Percentiles rank a stretch among this genome's conserved stretches.
Conservation (phyloP, 2,113 vertebrate species). For the Silurus meridionalis region DNA sequence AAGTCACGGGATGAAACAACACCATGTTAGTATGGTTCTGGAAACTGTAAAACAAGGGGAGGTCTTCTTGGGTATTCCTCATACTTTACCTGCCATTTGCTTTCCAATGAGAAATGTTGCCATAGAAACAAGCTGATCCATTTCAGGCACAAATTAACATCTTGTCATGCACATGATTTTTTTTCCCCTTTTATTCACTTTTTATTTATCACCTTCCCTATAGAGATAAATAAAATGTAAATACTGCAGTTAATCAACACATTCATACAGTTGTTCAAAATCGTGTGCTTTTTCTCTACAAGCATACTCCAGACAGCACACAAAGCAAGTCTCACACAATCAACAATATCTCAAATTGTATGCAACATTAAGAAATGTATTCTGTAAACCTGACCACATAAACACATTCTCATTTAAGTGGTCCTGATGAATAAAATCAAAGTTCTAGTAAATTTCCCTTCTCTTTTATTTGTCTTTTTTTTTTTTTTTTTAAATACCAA, state of each 20-base stretch:
- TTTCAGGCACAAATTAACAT: slow-evolving; percentile 37
- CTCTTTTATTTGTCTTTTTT: background rate
- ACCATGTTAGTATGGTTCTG: background rate
- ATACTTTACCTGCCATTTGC: slow-evolving; percentile 22
- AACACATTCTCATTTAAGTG: slow-evolving; percentile 32
- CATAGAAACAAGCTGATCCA: slow-evolving; percentile 47
- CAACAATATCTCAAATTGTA: slow-evolving; percentile 51
- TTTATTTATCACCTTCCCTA: slow-evolving; percentile 67
- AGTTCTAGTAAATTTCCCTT: background rate
- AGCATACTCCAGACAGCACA: slow-evolving; percentile 59
- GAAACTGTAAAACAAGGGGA: background rate
- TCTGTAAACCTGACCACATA: slow-evolving; percentile 38
- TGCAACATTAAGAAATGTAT: slow-evolving; percentile 38
- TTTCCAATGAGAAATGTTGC: slow-evolving; percentile 24
- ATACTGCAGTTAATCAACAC: slow-evolving; percentile 61
- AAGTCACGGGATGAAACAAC: background rate
- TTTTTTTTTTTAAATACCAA: background rate
- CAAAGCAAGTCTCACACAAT: slow-evolving; percentile 60
- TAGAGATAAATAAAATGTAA: slow-evolving; percentile 65
- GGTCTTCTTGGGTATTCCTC: background rate
- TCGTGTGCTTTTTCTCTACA: slow-evolving; percentile 62
- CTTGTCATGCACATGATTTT: slow-evolving; percentile 9
- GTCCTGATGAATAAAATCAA: slow-evolving; percentile 16
- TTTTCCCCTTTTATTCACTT: slow-evolving; percentile 58
- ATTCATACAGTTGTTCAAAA: slow-evolving; percentile 64